Conservation (phyloP, 2,797 vertebrate species). For the Chiroxiphia lanceolata region DNA sequence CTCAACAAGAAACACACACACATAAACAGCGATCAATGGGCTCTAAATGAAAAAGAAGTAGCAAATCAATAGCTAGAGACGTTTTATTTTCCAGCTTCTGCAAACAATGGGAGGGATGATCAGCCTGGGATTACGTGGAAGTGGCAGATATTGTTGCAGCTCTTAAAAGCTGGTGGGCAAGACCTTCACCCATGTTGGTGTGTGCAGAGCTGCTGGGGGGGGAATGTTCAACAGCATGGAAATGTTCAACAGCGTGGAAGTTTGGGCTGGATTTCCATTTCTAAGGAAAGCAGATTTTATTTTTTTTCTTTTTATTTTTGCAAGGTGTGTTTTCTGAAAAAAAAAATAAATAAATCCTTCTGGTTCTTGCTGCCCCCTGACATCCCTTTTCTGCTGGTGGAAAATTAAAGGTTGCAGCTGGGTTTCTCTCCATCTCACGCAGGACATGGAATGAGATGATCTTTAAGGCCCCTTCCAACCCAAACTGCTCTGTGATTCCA, state of each 20-base stretch:
- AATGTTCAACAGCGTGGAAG: not conserved
- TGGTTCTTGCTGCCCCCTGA: not conserved
- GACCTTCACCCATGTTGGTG: not conserved
- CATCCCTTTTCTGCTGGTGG: not conserved
- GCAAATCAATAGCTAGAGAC: constrained; percentile 24
- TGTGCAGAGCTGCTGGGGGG: not conserved
- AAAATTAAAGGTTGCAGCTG: not conserved
- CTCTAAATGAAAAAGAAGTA: constrained; percentile 50
- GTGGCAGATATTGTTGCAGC: not conserved
- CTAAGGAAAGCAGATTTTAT: not conserved
- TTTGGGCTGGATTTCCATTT: not conserved
- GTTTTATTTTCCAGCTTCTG: constrained; percentile 44
- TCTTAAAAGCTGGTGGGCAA: not conserved
- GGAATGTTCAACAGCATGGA: not conserved
- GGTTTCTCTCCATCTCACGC: not conserved
- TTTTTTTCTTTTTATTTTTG: not conserved
- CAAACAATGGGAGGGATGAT: constrained; percentile 38
- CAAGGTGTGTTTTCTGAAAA: not conserved
- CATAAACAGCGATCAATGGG: constrained; percentile 39
- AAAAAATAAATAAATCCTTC: not conserved
- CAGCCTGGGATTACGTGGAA: not conserved
- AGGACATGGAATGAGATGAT: not conserved
- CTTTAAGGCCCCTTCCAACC: not conserved
- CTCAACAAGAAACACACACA: constrained; percentile 9
- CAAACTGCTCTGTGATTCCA: not conserved